These are phyloP conservation scores for Parasteatoda lunata DNA, from an alignment of 2,888 invertebrate species.

Conservation along the genomic window DNA sequence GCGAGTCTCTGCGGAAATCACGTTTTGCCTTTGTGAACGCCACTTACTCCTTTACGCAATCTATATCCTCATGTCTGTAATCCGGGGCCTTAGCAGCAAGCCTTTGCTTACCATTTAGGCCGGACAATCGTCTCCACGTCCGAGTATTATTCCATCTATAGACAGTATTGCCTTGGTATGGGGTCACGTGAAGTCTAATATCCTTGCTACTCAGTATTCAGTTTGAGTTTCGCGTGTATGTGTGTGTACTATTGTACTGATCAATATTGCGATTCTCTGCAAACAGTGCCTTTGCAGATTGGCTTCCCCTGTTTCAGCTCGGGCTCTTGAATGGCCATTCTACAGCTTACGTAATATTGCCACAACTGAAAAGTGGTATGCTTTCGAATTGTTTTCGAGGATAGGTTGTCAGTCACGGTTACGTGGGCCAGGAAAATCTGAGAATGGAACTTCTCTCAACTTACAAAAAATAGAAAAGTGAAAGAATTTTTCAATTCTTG, in stretches of 20 bases:
- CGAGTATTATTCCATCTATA: background rate
- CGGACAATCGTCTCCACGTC: conserved; percentile 5
- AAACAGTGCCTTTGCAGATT: conserved; percentile 21
- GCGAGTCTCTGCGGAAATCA: background rate
- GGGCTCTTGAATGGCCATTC: background rate
- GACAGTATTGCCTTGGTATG: background rate
- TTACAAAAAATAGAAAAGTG: no score
- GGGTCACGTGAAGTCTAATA: background rate
- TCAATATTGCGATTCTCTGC: conserved; percentile 52
- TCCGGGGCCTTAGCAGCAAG: background rate
- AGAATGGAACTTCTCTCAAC: no score
- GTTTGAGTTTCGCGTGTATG: background rate
- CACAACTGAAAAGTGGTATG: no score
- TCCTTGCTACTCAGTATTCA: background rate
- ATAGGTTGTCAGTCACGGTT: no score
- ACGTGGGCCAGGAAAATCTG: no score
- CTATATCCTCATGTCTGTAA: background rate
- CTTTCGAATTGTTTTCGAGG: no score
- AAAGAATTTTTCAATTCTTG: no score
- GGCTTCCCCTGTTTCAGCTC: background rate
- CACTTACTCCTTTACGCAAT: background rate
- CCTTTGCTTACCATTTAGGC: conserved; percentile 1
- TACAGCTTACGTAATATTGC: no score
- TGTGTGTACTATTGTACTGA: background rate
- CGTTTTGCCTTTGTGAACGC: background rate